phyloP scores from a whole-genome alignment of 2,797 vertebrate genomes.

The Sebastes itinus region DNA sequence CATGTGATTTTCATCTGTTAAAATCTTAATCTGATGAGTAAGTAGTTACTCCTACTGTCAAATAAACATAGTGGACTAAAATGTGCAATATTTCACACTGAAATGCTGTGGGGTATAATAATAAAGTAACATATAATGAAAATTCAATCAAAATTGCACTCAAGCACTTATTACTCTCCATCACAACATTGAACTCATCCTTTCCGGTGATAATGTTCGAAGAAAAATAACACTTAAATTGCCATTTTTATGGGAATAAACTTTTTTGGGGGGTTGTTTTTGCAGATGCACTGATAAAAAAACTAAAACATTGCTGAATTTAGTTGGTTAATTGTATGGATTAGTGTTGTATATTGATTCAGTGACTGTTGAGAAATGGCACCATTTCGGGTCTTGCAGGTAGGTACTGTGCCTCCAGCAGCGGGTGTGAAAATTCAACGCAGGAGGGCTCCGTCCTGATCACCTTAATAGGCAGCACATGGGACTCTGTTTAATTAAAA shows the following conservation, averaged over 20 bases:
- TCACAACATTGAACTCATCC: neutral
- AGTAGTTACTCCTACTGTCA: neutral
- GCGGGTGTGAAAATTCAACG: conserved; percentile 71
- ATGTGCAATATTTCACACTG: neutral
- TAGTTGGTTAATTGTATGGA: neutral
- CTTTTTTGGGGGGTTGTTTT: neutral
- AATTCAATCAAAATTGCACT: neutral
- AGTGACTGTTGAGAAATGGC: conserved; percentile 4
- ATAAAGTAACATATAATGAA: neutral
- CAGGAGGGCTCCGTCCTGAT: conserved; percentile 45
- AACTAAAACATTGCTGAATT: neutral
- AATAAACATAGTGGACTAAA: neutral
- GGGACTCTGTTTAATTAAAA: conserved; percentile 81
- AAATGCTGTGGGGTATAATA: neutral
- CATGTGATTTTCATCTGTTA: neutral
- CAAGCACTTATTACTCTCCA: neutral
- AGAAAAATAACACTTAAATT: neutral
- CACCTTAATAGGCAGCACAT: conserved; percentile 66
- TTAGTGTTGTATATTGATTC: neutral
- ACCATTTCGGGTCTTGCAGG: conserved; percentile 34
- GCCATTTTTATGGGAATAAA: neutral
- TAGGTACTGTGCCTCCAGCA: conserved; percentile 69
- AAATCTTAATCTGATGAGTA: neutral
- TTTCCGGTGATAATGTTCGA: neutral
- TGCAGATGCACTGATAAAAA: neutral